Evolutionary conservation across 35 echinoderm and acorn worm genomes (phyloP).

Genomic region (Acanthaster planci): DNA sequence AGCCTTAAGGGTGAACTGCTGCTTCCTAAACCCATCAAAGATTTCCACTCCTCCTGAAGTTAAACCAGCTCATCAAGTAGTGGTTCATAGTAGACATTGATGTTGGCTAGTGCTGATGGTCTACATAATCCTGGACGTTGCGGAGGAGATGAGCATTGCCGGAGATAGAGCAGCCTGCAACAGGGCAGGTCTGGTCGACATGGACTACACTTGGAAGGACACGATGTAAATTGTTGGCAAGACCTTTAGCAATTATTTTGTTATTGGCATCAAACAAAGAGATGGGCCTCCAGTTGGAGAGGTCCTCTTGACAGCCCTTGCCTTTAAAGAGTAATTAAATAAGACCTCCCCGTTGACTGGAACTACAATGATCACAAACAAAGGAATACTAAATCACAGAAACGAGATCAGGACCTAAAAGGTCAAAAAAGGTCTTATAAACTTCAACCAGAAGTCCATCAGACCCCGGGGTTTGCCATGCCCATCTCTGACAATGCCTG

Average conservation of each 20-base stretch:
- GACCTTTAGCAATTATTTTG: not conserved
- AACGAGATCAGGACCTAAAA: not conserved
- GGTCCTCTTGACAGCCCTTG: not conserved
- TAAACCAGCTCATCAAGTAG: too few relatives aligned
- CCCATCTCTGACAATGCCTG: not conserved
- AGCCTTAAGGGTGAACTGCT: too few relatives aligned
- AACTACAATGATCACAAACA: not conserved
- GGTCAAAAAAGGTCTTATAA: not conserved
- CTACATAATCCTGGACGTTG: conserved; percentile 44
- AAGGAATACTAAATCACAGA: not conserved
- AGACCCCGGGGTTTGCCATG: not conserved
- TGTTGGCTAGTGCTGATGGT: too few relatives aligned
- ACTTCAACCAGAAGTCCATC: not conserved
- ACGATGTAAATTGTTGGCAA: not conserved
- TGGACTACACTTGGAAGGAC: conserved; percentile 9
- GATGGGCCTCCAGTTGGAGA: not conserved
- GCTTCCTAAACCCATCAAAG: too few relatives aligned
- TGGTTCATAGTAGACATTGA: too few relatives aligned
- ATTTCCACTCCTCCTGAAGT: too few relatives aligned
- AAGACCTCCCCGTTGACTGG: not conserved
- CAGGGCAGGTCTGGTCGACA: conserved; percentile 58
- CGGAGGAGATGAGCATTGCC: conserved; percentile 47
- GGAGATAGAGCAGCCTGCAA: conserved; percentile 51
- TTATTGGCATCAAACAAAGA: not conserved
- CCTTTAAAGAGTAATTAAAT: not conserved